phyloP scores from a whole-genome alignment of 2,888 invertebrate species.

The Himalopsyche tibetana region DNA sequence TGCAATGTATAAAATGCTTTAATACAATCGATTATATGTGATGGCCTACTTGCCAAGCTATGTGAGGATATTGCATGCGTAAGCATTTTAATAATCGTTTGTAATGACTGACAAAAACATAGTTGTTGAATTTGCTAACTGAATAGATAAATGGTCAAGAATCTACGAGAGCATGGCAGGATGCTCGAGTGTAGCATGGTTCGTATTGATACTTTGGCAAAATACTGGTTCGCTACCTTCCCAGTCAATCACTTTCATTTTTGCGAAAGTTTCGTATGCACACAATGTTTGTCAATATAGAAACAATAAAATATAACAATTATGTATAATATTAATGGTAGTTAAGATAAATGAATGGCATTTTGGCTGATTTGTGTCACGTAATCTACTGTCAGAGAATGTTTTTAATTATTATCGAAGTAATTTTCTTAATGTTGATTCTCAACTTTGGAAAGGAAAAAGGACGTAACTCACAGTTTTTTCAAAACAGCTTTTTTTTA shows the following conservation, averaged over 20 bases:
- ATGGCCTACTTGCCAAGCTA: not conserved
- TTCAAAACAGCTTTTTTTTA: too few species aligned
- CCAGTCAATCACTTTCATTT: conserved; percentile 28
- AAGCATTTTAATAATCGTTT: not conserved
- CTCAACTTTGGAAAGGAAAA: too few species aligned
- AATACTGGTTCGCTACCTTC: conserved; percentile 35
- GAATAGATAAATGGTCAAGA: conserved; percentile 29
- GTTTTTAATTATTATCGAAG: too few species aligned
- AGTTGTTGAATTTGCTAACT: conserved; percentile 37
- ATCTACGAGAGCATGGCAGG: conserved; percentile 10
- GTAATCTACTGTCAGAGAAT: not conserved
- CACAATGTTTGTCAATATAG: not conserved
- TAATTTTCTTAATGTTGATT: too few species aligned
- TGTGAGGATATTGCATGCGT: not conserved
- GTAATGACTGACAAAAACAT: not conserved
- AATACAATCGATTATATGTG: not conserved
- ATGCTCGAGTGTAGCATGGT: not conserved
- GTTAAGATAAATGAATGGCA: not conserved
- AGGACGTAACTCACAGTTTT: too few species aligned
- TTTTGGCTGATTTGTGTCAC: not conserved
- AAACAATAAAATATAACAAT: conserved; percentile 41
- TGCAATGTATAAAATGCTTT: not conserved
- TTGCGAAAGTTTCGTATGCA: conserved; percentile 31
- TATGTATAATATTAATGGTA: conserved; percentile 13
- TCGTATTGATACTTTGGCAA: not conserved